Percentiles rank a stretch among this genome's conserved stretches.
phyloP scores from a whole-genome alignment of 2,797 vertebrate species.

The Hydrolagus colliei region DNA sequence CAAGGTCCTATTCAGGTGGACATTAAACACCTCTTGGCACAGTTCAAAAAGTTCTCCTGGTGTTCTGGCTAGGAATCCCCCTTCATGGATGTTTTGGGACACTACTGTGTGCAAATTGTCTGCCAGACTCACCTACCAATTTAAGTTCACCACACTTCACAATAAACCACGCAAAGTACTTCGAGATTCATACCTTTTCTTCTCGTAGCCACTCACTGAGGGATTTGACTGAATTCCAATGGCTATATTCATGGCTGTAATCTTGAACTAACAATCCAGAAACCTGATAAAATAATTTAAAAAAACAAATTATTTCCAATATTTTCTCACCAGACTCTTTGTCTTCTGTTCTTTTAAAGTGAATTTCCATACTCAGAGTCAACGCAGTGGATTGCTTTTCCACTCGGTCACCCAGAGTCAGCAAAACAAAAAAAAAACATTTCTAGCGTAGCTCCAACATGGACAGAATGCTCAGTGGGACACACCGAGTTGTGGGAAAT shows the following conservation, averaged over 20 bases:
- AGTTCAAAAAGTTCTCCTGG: too few relatives aligned
- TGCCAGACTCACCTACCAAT: too few relatives aligned
- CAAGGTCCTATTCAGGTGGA: too few relatives aligned
- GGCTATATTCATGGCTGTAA: slow-evolving; percentile 82
- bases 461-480: too few relatives aligned
- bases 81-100: too few relatives aligned
- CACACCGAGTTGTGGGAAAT: too few relatives aligned
- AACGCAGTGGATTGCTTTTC: not conserved
- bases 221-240: slow-evolving; percentile 84
- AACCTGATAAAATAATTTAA: slow-evolving; percentile 57
- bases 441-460: not conserved
- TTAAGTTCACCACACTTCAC: too few relatives aligned
- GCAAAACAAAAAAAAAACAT: too few relatives aligned
- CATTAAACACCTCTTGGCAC: too few relatives aligned
- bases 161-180: too few relatives aligned
- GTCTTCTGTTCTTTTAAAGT: not conserved
- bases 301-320: not conserved
- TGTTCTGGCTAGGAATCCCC: too few relatives aligned
- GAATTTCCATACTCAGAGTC: not conserved
- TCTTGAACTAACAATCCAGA: slow-evolving; percentile 82
- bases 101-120: too few relatives aligned
- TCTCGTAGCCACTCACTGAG: slow-evolving; percentile 80
- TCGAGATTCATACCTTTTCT: slow-evolving; percentile 64
- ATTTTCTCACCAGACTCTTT: not conserved
- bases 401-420: not conserved